Conservation (phyloP, 2,113 vertebrate genomes). For the cat (Felis catus) region DNA sequence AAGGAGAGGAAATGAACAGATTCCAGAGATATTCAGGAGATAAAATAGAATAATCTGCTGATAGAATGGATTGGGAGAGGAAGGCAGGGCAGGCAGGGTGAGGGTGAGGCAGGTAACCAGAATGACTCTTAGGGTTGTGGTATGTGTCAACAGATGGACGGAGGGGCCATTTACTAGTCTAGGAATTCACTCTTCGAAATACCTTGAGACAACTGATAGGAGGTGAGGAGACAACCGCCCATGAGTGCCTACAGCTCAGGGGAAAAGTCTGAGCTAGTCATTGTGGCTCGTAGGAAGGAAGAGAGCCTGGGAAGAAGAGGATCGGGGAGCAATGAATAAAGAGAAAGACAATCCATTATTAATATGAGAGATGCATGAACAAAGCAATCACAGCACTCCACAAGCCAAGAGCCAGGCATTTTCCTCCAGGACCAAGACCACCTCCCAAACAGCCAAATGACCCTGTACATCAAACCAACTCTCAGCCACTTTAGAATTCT, state of each 20-base stretch:
- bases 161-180: not conserved
- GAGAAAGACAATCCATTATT: not conserved
- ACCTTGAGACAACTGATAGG: not conserved
- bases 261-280: not conserved
- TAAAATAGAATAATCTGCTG: not conserved
- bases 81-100: not conserved
- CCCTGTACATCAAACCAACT: not conserved
- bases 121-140: not conserved
- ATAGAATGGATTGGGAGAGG: not conserved
- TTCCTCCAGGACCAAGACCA: not conserved
- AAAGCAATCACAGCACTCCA: not conserved
- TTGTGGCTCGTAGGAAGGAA: not conserved
- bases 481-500: not conserved
- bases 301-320: not conserved
- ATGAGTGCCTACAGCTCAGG: not conserved
- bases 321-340: not conserved
- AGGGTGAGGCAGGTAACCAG: not conserved
- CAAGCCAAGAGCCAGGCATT: not conserved
- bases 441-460: not conserved
- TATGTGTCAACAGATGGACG: not conserved
- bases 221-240: not conserved
- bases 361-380: not conserved
- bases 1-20: not conserved
- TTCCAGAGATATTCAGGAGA: not conserved
- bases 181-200: not conserved